Evolutionary conservation across 35 echinoderm and acorn worm genomes (phyloP).

Genomic region (Holothuria glaberrima): DNA sequence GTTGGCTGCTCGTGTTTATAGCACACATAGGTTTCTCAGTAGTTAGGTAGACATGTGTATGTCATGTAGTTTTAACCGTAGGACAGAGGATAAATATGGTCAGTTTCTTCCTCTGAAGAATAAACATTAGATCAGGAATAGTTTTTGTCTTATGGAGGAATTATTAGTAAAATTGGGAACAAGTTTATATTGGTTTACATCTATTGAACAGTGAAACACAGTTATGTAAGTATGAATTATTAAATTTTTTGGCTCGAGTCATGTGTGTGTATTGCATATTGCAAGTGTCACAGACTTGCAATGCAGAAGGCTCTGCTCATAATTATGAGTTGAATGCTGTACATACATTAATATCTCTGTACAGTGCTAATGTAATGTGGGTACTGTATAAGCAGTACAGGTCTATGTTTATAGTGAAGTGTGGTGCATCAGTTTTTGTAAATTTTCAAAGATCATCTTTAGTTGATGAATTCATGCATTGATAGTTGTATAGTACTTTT

Average conservation of each 20-base stretch:
- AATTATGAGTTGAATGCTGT: too few species aligned
- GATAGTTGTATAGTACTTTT: too few species aligned
- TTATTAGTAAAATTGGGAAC: background rate
- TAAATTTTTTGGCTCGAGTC: background rate
- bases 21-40: too few species aligned
- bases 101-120: background rate
- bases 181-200: background rate
- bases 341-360: too few species aligned
- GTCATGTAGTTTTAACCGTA: background rate
- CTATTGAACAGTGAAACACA: constrained; percentile 3
- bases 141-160: background rate
- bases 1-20: constrained; percentile 38
- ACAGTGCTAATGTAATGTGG: too few species aligned
- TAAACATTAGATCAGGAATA: background rate
- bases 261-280: background rate
- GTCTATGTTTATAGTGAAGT: too few species aligned
- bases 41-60: too few species aligned
- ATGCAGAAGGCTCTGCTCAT: too few species aligned
- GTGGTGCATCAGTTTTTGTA: too few species aligned
- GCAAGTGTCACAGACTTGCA: background rate
- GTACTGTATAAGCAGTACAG: too few species aligned
- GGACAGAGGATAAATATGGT: background rate
- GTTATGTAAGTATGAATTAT: constrained; percentile 35
- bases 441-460: too few species aligned
- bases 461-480: too few species aligned